Evolutionary conservation across 2,113 vertebrate species (phyloP).

Genomic region (Brienomyrus brachyistius): DNA sequence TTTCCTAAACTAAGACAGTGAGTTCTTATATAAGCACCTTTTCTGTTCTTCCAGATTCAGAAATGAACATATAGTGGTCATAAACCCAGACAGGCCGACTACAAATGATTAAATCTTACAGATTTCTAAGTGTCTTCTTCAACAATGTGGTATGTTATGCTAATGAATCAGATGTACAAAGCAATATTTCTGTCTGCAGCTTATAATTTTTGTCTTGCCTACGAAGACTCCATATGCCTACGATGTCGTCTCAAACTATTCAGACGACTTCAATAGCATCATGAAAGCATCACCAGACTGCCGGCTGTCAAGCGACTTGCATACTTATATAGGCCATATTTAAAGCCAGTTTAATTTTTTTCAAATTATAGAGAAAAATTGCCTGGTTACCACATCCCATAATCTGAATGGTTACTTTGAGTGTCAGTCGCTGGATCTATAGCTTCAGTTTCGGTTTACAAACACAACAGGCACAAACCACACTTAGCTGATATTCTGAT

Average conservation of each 20-base stretch:
- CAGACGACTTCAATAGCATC: neutral
- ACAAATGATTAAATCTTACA: neutral
- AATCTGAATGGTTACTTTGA: neutral
- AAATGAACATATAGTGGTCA: neutral
- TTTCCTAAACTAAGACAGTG: neutral
- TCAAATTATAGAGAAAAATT: neutral
- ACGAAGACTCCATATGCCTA: neutral
- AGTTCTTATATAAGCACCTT: neutral
- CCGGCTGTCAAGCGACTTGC: neutral
- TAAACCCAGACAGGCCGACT: neutral
- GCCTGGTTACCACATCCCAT: neutral
- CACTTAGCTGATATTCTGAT: neutral
- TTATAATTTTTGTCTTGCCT: neutral
- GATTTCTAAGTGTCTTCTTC: neutral
- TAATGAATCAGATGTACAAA: neutral
- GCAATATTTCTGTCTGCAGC: neutral
- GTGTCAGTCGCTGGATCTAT: neutral
- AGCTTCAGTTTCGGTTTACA: neutral
- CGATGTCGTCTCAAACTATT: neutral
- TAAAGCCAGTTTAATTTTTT: neutral
- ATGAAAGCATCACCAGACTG: slow-evolving; percentile 4
- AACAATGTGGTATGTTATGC: neutral
- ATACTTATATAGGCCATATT: neutral
- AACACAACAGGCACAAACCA: neutral
- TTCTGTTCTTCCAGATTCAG: neutral